Evolutionary conservation across 2,797 vertebrate genomes (phyloP), one percentile per base, ranked within the genome.

Genomic region (Myotis findleyi): DNA sequence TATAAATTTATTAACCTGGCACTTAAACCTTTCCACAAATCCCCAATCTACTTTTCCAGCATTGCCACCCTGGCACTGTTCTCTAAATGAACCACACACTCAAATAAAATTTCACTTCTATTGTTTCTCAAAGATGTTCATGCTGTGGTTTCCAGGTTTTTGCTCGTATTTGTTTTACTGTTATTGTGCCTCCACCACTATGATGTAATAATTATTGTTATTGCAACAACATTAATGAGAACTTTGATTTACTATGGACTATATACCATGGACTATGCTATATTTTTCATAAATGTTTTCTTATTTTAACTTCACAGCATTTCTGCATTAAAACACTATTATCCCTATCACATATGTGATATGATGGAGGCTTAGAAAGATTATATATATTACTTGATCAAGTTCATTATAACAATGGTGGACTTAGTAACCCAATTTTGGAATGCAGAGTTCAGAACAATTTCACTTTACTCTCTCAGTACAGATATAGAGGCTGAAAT

Each of bases 1-100:
- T 93, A 94, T 89, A 91, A 84, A 93, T 95, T 77, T 88, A 95
- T 94, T 96, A 95, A 85, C n/a, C 68, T 75, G 38, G 41, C 71
- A 91, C 80, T 53, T 80, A 89, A 91, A 11, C 9, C 66, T 66
- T 49, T 84, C 47, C 66, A 75, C 72, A 91, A 93, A 83, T 95
- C 30, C 87, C 41, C 80, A 87, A 10, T 21, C 41, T 87, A n/a
- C 23, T 81, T 79, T 81, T 64, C 66, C 47, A 86, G 30, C 75
- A 76, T 79, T 73, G 14, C 64, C 44, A 84, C 2, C 41, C 20
- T 66, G 16, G 62, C 75, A 38, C 17, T 92, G 7, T 68, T 96
- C n/a, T 72, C 62, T 47, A 93, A 92, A 91, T 69, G 59, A 91
- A 73, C 47, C 38, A 55, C 57, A 91, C 38, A 23, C 30, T 93